phyloP scores from a whole-genome alignment of 2,113 vertebrate species.

The Dasyornis broadbenti region DNA sequence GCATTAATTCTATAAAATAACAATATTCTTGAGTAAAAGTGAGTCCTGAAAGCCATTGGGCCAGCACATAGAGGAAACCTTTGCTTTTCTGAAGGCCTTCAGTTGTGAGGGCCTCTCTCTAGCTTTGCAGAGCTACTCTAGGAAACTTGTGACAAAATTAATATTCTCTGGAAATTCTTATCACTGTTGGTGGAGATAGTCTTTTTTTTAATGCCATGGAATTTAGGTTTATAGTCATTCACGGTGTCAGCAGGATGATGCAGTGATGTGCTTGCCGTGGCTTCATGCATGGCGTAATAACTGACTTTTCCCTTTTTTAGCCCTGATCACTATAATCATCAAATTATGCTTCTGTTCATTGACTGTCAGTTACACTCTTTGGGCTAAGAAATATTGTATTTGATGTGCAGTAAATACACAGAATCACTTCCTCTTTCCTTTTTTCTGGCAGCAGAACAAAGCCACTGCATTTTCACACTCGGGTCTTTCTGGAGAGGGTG shows the following conservation, averaged over 20 bases:
- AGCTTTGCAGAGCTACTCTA: not conserved
- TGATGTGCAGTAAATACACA: not conserved
- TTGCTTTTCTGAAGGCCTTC: not conserved
- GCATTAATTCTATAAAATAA: not conserved
- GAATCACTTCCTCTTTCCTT: not conserved
- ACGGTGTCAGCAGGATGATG: not conserved
- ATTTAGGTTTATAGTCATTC: not conserved
- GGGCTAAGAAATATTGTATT: not conserved
- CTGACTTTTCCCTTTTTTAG: not conserved
- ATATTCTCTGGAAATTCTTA: not conserved
- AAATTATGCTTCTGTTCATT: not conserved
- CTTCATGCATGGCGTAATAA: not conserved
- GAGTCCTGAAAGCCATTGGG: not conserved
- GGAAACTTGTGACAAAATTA: not conserved
- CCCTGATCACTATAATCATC: not conserved
- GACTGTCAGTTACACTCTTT: not conserved
- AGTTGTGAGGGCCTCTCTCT: not conserved
- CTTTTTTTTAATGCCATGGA: not conserved
- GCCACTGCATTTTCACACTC: not conserved
- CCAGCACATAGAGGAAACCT: not conserved
- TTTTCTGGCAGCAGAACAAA: not conserved
- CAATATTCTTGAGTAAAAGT: not conserved
- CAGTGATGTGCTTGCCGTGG: not conserved
- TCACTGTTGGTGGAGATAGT: not conserved
- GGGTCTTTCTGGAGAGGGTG: not conserved